These are phyloP conservation scores for Calypte anna DNA, from an alignment of 2,113 vertebrate genomes.

Conservation along the genomic window DNA sequence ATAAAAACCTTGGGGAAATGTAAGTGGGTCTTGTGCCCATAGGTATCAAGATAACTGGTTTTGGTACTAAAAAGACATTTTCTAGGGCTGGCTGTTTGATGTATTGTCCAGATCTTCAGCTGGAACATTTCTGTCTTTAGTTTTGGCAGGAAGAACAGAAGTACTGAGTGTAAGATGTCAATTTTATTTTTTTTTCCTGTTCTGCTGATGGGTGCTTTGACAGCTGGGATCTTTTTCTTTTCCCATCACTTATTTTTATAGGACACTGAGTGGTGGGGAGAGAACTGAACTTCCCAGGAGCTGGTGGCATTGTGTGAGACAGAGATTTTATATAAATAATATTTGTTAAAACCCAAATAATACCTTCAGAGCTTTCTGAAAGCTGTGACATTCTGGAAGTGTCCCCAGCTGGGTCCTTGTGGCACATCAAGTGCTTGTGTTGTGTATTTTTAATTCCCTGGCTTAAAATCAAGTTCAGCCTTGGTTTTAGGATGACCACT, in stretches of 20 bases:
- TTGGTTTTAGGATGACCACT: neutral
- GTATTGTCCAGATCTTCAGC: slow-evolving; percentile 24
- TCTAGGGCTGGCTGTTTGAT: slow-evolving; percentile 13
- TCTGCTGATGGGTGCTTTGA: slow-evolving; percentile 44
- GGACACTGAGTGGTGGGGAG: neutral
- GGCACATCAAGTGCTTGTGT: neutral
- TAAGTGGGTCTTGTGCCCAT: slow-evolving; percentile 3
- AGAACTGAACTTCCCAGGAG: slow-evolving; percentile 15
- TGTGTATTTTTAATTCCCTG: neutral
- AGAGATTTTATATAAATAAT: neutral
- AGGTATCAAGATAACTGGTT: slow-evolving; percentile 15
- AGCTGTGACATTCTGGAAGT: neutral
- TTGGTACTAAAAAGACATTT: neutral
- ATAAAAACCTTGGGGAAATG: neutral
- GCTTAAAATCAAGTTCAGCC: neutral
- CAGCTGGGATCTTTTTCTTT: neutral
- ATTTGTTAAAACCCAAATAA: neutral
- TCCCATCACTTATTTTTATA: neutral
- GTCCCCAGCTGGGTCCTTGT: neutral
- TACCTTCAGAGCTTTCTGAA: neutral
- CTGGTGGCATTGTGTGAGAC: neutral
- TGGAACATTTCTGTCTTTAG: neutral
- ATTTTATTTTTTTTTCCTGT: neutral
- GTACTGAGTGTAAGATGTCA: neutral
- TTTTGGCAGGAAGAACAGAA: slow-evolving; percentile 17